Evolutionary conservation across 2,113 vertebrate genomes (phyloP), one percentile per base, ranked within the genome.

Genomic region (Ailuropoda melanoleuca): DNA sequence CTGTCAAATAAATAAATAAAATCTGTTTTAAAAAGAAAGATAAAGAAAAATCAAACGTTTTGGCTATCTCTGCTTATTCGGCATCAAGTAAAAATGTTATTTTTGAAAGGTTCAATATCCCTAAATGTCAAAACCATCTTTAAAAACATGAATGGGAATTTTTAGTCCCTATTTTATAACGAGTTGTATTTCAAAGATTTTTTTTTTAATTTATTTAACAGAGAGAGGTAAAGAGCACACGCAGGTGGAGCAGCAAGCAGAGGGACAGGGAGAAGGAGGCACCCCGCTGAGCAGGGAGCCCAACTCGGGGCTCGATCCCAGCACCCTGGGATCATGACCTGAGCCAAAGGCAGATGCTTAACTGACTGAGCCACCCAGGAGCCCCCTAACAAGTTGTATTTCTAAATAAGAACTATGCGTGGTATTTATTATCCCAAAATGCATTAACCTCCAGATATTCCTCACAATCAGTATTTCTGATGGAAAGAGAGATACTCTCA

Each of bases 51-150:
- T 62, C 58, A 85, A 70, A 43, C 56, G n/a, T 37, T 83, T 75
- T 50, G 39, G 31, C 17, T 93, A 21, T 66, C 37, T 80, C 68
- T 21, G 7, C 72, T 88, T 90, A 68, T 8, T 84, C 62, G 18
- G 37, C 62, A 92, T 43, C 58, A 94, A 90, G 88, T n/a, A 89
- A 82, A 94, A 90, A 75, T 23, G 66, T 80, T 80, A 55, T 26
- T 75, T 78, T 64, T 53, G 9, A 72, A 87, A 96, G 88, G 75
- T 68, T 90, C n/a, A 48, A 39, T 37, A 3, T 81, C 84, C 29
- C 43, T 62, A 91, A 72, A 56, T 95, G 81, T 85, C 77, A 56
- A 96, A 92, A 58, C 75, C 43, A 82, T 55, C 58, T 91, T 77
- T 88, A 84, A 95, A 96, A 90, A 19, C 46, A 77, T 24, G 26